Conservation (phyloP, 1,140 invertebrate genomes). For the Drosophila pseudoananassae region DNA sequence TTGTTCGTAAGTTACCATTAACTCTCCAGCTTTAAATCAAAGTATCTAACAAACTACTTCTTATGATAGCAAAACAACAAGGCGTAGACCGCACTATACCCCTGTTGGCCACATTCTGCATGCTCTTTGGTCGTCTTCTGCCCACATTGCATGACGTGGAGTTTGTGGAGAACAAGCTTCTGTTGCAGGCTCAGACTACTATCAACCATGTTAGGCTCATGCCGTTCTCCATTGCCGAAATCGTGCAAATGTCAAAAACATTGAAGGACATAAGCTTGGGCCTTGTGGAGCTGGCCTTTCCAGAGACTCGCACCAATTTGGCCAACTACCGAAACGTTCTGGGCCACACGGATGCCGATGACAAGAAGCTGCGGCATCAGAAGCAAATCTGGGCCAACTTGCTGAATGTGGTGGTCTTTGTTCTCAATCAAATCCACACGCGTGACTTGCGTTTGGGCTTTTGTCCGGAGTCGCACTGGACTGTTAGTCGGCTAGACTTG, state of each 20-base stretch:
- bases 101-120: constrained; percentile 92
- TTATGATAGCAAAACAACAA: constrained; percentile 85
- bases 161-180: constrained; percentile 87
- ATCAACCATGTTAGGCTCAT: constrained; percentile 69
- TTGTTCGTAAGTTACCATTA: constrained; percentile 76
- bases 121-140: constrained; percentile 92
- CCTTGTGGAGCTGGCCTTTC: constrained; percentile 95
- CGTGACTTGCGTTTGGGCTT: constrained; percentile 91
- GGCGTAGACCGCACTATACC: constrained; percentile 91
- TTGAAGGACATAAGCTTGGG: constrained; percentile 93
- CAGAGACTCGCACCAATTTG: constrained; percentile 89
- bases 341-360: constrained; percentile 74
- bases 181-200: constrained; percentile 47
- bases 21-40: neutral
- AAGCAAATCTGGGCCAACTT: constrained; percentile 86
- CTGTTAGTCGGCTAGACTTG: constrained; percentile 88
- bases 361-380: constrained; percentile 80
- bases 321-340: constrained; percentile 83
- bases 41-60: neutral
- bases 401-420: constrained; percentile 86
- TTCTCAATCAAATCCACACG: constrained; percentile 92
- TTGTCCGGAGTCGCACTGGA: constrained; percentile 92
- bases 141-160: constrained; percentile 95
- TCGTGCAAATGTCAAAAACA: constrained; percentile 88
- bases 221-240: constrained; percentile 81